These are phyloP conservation scores for Pedetes capensis DNA, from an alignment of 2,113 vertebrate species.

Conservation along the genomic window DNA sequence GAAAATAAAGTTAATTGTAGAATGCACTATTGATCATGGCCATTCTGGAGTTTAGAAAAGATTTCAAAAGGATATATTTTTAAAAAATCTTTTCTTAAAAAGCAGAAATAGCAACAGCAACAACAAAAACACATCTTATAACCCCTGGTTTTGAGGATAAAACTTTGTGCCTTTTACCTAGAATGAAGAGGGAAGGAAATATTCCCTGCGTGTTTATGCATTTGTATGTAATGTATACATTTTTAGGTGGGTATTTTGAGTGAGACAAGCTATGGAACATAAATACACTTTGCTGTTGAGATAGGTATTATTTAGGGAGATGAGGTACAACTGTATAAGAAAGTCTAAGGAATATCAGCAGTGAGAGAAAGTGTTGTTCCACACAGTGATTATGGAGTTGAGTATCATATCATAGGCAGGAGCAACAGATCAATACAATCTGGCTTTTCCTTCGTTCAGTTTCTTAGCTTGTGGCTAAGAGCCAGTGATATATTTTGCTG, in stretches of 20 bases:
- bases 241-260: neutral
- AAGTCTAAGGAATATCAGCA: constrained; percentile 21
- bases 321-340: neutral
- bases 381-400: neutral
- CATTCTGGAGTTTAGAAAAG: neutral
- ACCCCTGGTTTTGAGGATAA: neutral
- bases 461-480: constrained; percentile 50
- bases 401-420: constrained; percentile 24
- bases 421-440: constrained; percentile 62
- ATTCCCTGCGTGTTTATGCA: neutral
- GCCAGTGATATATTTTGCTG: constrained; percentile 59
- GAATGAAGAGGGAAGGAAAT: neutral
- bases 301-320: neutral
- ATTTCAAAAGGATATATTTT: constrained; percentile 2
- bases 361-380: neutral
- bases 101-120: no score
- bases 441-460: constrained; percentile 57
- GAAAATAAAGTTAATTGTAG: neutral
- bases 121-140: neutral
- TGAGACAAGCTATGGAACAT: neutral
- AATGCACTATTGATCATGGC: neutral
- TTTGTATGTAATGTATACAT: neutral
- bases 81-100: neutral
- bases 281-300: neutral
- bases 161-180: neutral